These are phyloP conservation scores for Eristalis tenax DNA, from an alignment of 2,888 invertebrate genomes.

Conservation along the genomic window DNA sequence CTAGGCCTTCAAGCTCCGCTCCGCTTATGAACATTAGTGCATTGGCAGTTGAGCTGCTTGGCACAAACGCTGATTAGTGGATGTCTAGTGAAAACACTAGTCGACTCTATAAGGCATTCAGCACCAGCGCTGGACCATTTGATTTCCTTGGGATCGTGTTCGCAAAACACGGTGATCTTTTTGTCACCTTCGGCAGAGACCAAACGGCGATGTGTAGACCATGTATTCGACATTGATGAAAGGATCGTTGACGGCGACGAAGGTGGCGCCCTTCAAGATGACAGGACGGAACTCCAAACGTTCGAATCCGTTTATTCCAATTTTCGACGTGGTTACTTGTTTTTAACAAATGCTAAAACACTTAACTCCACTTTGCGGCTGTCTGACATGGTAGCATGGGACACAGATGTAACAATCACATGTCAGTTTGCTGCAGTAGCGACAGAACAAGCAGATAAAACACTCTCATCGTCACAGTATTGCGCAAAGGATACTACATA, in stretches of 20 bases:
- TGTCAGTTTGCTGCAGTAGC: too few species aligned
- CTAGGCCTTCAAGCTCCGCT: constrained; percentile 96
- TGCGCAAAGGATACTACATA: too few species aligned
- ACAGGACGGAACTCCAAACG: constrained; percentile 83
- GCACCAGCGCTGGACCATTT: constrained; percentile 88
- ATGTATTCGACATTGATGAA: constrained; percentile 99
- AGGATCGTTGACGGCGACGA: constrained; percentile 98
- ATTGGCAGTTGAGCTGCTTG: constrained; percentile 98
- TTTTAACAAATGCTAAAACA: too few species aligned
- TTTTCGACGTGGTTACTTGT: constrained; percentile 86
- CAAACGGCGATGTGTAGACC: constrained; percentile 99
- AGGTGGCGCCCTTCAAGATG: constrained; percentile 88
- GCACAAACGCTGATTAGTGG: constrained; percentile 95
- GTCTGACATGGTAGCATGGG: too few species aligned
- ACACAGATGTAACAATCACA: too few species aligned
- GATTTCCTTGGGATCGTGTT: constrained; percentile 78
- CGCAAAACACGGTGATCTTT: constrained; percentile 85
- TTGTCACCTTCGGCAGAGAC: constrained; percentile 91
- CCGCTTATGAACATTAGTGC: constrained; percentile 99
- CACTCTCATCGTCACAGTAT: too few species aligned
- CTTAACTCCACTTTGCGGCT: too few species aligned
- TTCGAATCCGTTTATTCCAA: constrained; percentile 98
- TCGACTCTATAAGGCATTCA: constrained; percentile 98
- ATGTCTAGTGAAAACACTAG: constrained; percentile 98
- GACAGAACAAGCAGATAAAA: too few species aligned